Base-by-base conservation (phyloP, 2,888 invertebrate genomes). In the Erebia epiphron region DNA sequence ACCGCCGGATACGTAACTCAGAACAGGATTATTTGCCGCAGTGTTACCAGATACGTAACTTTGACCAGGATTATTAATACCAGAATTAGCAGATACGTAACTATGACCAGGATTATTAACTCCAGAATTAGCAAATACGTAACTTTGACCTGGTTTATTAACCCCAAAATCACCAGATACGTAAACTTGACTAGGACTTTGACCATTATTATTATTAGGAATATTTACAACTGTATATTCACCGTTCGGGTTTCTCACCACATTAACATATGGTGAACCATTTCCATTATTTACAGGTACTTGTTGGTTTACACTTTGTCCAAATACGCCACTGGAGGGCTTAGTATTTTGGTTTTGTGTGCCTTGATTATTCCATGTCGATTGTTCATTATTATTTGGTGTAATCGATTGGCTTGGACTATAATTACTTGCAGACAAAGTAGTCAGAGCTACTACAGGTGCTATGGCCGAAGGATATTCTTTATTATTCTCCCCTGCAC, bases 201-300 rank as follows among this genome's bases (percentile, higher is more conserved):
- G 11, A 49, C 4, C 14, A 16, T 16, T 16, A 54, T 54, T 54
- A 10, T 18, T 54, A 54, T 54, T 54, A 13, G 56, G 56, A 26
- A 2, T 14, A 14, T 26, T 57, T 11, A 57, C 21, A 57, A 26
- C 13, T 26, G 56, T 57, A 2, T 57, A 57, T 1, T 13, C 26
- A 57, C 56, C 56, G 1, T 57, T 57, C 14, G 21, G 7, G 10
- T 57, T 7, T 57, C 26, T 8, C 13, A 14, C 26, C 1, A 21
- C 56, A 2, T 57, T 11, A 57, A 57, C 56, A 26, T 57, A 54
- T 2, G 54, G 54, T 18, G 18, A 54, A 18, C 18, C 56, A 26
- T 57, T 57, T 5, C 26, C 56, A 26, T 57, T 57, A 26, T 57
- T 57, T 26, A 26, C 56, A 26, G 56, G 56, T 2, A 57, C 56